Conservation (phyloP, 2,113 vertebrate species). For the Riparia riparia region DNA sequence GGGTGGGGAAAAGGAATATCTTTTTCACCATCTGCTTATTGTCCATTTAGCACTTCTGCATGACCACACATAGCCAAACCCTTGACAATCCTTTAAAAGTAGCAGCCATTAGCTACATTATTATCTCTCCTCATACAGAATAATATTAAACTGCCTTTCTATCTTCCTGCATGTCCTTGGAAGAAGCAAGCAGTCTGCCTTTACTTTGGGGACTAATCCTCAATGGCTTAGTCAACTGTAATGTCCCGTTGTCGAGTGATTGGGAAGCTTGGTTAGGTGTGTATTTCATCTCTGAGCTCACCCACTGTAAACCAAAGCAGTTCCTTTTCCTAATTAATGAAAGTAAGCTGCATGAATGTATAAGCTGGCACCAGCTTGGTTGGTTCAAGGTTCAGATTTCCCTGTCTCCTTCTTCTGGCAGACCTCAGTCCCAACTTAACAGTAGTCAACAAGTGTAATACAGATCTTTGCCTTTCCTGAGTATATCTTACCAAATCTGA, state of each 20-base stretch:
- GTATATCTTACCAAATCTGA: neutral
- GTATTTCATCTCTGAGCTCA: neutral
- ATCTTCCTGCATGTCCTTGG: neutral
- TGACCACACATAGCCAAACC: neutral
- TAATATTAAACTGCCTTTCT: neutral
- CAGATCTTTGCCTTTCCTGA: neutral
- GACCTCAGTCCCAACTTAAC: neutral
- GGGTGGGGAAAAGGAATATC: neutral
- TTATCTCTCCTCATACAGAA: neutral
- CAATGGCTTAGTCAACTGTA: neutral
- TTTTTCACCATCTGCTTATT: neutral
- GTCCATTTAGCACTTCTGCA: neutral
- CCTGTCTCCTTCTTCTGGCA: neutral
- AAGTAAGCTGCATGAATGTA: neutral
- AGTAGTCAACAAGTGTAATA: neutral
- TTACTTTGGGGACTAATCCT: neutral
- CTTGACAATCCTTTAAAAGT: neutral
- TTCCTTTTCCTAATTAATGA: neutral
- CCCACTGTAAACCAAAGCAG: neutral
- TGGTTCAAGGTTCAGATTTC: neutral
- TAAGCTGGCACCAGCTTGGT: neutral
- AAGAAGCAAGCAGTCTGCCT: neutral
- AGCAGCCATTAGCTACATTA: neutral
- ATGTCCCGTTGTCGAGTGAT: neutral
- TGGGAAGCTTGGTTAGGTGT: neutral